Base-by-base conservation (phyloP, 2,888 invertebrate genomes). In the Rhingia rostrata region DNA sequence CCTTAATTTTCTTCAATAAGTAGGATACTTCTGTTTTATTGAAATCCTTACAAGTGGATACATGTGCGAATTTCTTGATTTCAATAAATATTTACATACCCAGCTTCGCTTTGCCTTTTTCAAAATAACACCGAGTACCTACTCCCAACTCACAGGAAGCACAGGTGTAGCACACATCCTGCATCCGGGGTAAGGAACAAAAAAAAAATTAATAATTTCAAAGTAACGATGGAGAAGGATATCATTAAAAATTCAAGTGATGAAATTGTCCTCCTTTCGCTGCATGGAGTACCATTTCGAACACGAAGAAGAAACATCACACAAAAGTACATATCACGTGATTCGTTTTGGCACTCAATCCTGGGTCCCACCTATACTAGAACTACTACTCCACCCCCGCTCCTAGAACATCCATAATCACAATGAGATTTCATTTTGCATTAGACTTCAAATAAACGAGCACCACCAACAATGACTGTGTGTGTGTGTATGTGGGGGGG, bases 221-320 rank as follows among this genome's bases (percentile, higher is more conserved):
- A 49, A 60, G 60, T 33, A 43, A 33, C 33, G 43, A 61, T 61
- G 43, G 45, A 61, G 33, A 43, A 61, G 22, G 43, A 32, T 61
- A 32, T 39, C 79, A 84, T 84, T 74, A 84, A 84, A 84, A 64
- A 80, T 84, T 79, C 80, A 84, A 74, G 58, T 66, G 80, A 66
- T 66, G 74, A 84, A 74, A 66, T 84, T 80, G 84, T 70, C 60
- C 73, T 74, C 45, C 33, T 61, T 63, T 22, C 12, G 9, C 12
- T 39, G 35, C 60, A 32, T 58, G 58, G 12, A 73, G 56, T 58
- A 58, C 32, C 39, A 66, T 66, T 41, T 63, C 37, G 4, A 32
- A 22, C 5, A 22, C 12, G 7, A 33, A 37, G 6, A 32, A 5
- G 37, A 35, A 49, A n/a, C 14, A 41, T 32, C 33, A 41, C 33